Evolutionary conservation across 2,113 vertebrate genomes (phyloP), one percentile per base, ranked within the genome.

Genomic region (Atrichornis clamosus): DNA sequence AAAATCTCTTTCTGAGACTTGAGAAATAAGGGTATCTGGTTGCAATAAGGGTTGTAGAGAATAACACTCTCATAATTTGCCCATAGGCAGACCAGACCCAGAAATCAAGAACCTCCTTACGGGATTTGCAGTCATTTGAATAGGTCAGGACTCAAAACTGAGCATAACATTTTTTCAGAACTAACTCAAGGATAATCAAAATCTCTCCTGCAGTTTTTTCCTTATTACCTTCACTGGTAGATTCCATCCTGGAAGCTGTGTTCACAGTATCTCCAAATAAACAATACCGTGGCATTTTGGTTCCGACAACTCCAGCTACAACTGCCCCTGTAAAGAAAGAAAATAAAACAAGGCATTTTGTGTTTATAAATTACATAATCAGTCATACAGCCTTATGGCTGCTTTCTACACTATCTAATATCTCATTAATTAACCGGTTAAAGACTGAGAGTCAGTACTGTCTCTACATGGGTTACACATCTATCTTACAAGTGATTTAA

Each of bases 211-310:
- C 20, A 58, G 7, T 70, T 73, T 85, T 13, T 33, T 85, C 11
- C 16, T 76, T 68, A 18, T 68, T 97, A 98, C 98, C 98, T 95
- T 98, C 96, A 41, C 99, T 99, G 59, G 97, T 99, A 76, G 99
- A 99, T 97, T 99, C 99, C 99, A 99, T 99, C 69, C 98, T 97
- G 17, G 99, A 99, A 52, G 99, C 98, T 3, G 98, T 99, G 94
- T 99, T 99, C 79, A 99, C 98, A 2, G 98, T 99, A 53, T 99
- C 99, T 89, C 99, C 98, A 97, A 99, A 99, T 89, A 99, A 97
- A 85, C 99, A 99, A 86, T 99, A 99, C 4, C 98, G 98, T 35
- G 99, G 98, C 99, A 99, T 99, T 97, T 99, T 99, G 5, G 99
- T 99, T 67, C 99, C 98, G 10, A 99, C 98, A 10, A 99, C 98